Percentiles rank a stretch among this genome's conserved stretches.
These are phyloP conservation scores for Drosophila malerkotliana DNA, from an alignment of 1,140 invertebrate species.

Conservation along the genomic window DNA sequence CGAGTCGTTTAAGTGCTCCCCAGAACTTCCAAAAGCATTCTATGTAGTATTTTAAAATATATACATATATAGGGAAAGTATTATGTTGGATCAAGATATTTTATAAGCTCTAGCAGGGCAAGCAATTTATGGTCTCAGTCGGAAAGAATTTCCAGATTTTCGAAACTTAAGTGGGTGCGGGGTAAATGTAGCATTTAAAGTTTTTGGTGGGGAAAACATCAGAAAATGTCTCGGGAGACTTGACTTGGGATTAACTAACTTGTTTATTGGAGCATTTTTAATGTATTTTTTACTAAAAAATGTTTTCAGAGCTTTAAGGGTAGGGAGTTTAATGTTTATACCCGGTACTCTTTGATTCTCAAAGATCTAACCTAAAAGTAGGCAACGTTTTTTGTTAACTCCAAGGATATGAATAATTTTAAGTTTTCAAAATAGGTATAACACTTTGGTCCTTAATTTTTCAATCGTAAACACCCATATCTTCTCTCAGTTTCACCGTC, in stretches of 20 bases:
- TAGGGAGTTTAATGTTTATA: background rate
- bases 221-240: background rate
- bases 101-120: conserved; percentile 58
- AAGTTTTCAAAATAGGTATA: too few species aligned
- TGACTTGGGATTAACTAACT: background rate
- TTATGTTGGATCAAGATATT: conserved; percentile 53
- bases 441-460: background rate
- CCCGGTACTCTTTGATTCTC: too few species aligned
- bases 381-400: background rate
- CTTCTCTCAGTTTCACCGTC: background rate
- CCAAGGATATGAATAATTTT: background rate
- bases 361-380: background rate
- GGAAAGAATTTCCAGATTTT: conserved; percentile 35
- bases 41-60: background rate
- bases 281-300: too few species aligned
- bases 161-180: conserved; percentile 34
- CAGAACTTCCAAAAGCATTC: conserved; percentile 37
- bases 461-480: background rate
- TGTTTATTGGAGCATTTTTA: too few species aligned
- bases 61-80: conserved; percentile 34
- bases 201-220: background rate
- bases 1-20: conserved; percentile 48
- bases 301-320: too few species aligned
- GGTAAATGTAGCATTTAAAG: conserved; percentile 20
- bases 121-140: conserved; percentile 55